Evolutionary conservation across 1,140 invertebrate species (phyloP).

Genomic region (Trypoxylus dichotomus): DNA sequence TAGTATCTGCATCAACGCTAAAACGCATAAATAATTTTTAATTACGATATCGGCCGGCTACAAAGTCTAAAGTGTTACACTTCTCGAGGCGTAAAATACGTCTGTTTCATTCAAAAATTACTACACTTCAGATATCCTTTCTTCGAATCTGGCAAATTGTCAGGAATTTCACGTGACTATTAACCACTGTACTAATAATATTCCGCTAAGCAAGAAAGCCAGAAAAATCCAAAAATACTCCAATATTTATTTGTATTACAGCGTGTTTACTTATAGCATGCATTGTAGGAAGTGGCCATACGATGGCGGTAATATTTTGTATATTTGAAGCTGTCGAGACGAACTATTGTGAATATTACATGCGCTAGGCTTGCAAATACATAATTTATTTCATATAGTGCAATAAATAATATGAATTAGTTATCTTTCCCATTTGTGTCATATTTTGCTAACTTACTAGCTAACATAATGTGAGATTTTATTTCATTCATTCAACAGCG

Average conservation of each 20-base stretch:
- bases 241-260: slow-evolving; percentile 11
- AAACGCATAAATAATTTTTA: no score
- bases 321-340: not conserved
- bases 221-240: slow-evolving; percentile 12
- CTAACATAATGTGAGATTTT: no score
- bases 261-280: slow-evolving; percentile 2
- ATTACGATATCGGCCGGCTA: not conserved
- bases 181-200: slow-evolving; percentile 19
- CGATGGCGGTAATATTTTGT: not conserved
- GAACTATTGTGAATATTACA: not conserved
- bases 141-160: slow-evolving; percentile 10
- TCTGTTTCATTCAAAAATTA: slow-evolving; percentile 8
- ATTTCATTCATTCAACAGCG: no score
- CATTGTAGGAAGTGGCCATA: slow-evolving; percentile 3
- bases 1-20: no score
- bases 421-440: no score
- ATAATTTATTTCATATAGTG: no score
- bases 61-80: not conserved
- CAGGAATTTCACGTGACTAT: slow-evolving; percentile 20
- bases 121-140: slow-evolving; percentile 1
- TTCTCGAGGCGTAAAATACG: not conserved
- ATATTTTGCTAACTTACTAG: no score
- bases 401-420: no score
- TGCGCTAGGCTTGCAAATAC: no score
- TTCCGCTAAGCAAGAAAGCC: slow-evolving; percentile 14